Evolutionary conservation across 2,888 invertebrate genomes (phyloP).

Genomic region (Drosophila austrosaltans): DNA sequence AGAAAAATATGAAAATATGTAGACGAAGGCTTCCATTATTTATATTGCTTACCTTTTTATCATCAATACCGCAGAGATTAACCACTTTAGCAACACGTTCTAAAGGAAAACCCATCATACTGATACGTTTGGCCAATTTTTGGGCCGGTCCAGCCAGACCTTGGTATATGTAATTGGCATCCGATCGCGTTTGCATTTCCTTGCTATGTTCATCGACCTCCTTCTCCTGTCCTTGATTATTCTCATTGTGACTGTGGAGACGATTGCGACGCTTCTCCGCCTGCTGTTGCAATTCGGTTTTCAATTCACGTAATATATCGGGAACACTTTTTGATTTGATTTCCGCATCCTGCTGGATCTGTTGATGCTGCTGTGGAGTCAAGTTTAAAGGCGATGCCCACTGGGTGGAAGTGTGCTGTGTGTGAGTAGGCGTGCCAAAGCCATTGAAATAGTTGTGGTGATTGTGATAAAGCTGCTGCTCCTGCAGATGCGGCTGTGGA

Average conservation of each 20-base stretch:
- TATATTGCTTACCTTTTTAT: slow-evolving; percentile 81
- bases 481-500: slow-evolving; percentile 53
- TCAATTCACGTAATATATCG: slow-evolving; percentile 89
- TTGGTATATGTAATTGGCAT: slow-evolving; percentile 45
- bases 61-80: slow-evolving; percentile 90
- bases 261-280: slow-evolving; percentile 84
- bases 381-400: neutral
- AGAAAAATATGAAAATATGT: neutral
- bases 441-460: slow-evolving; percentile 81
- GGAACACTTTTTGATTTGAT: slow-evolving; percentile 87
- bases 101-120: slow-evolving; percentile 94
- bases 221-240: slow-evolving; percentile 28
- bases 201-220: neutral
- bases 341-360: slow-evolving; percentile 42
- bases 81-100: slow-evolving; percentile 92
- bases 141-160: slow-evolving; percentile 84
- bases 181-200: neutral
- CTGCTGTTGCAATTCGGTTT: slow-evolving; percentile 86
- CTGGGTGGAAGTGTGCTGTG: slow-evolving; percentile 9
- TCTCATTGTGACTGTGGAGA: slow-evolving; percentile 85
- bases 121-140: slow-evolving; percentile 89
- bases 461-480: slow-evolving; percentile 68
- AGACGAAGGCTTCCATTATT: neutral
- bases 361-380: slow-evolving; percentile 1
- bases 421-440: slow-evolving; percentile 55